Base-by-base conservation (phyloP, 2,888 invertebrate genomes). In the Eustalomyia histrio region DNA sequence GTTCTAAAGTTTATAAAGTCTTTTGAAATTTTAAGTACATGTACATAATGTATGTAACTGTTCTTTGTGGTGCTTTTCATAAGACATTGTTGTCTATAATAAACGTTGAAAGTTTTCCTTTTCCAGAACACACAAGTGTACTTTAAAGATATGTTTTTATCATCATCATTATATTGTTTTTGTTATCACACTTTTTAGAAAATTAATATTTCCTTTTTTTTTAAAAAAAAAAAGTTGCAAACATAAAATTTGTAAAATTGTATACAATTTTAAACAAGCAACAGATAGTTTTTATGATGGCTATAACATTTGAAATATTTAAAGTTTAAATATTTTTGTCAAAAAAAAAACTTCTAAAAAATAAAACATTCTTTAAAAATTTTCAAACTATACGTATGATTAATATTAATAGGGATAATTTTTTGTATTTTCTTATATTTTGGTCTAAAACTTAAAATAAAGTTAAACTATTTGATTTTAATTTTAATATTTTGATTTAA, bases 171-270 rank as follows among this genome's bases (percentile, higher is more conserved):
- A 47, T 7, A 1, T 7, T 47, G 43, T 47, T 3, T 29, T 29
- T 7, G 14, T 47, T 47, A n/a, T n/a, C 43, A 14, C n/a, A 14
- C n/a, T 47, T 47, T n/a, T 47, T 47, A 47, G 3, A 47, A 47
- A 47, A 47, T n/a, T 47, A n/a, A 47, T n/a, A 47, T n/a, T n/a
- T 47, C 14, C 43, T 14, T 47, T 43, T 2, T n/a, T n/a, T n/a
- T n/a, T n/a, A n/a, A n/a, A n/a, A n/a, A 29, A 47, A n/a, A 39
- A 47, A 47, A 47, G 43, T n/a, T 47, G n/a, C 43, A 47, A n/a
- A 47, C 43, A 47, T 47, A 47, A 47, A 47, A 47, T 47, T 29
- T 47, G 43, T 14, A 47, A 47, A 47, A 47, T 29, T 47, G 16
- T 47, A 47, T 47, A 47, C n/a, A 47, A 47, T 47, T 47, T 47